A percentile compares a stretch with the other conserved stretches of the same genome.
phyloP scores from a whole-genome alignment of 2,888 invertebrate genomes.

The Hecatera dysodea region DNA sequence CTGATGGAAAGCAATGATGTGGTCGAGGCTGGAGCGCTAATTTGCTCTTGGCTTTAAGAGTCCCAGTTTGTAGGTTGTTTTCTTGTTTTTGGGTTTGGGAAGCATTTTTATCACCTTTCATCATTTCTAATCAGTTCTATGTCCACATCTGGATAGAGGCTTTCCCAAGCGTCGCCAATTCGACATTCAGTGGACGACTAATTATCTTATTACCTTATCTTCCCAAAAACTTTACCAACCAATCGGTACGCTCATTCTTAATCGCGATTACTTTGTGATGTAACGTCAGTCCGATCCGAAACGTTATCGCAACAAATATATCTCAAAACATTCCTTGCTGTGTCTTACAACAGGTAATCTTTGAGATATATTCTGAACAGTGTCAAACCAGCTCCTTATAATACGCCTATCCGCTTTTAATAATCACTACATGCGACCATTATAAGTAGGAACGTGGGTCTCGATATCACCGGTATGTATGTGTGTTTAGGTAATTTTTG shows the following conservation, averaged over 20 bases:
- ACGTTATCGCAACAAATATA: constrained; percentile 51
- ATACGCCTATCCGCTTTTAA: constrained; percentile 77
- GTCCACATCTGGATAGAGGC: background rate
- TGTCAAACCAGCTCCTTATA: constrained; percentile 64
- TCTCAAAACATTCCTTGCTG: constrained; percentile 40
- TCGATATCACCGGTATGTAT: constrained; percentile 2
- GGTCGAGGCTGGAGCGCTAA: too few relatives aligned
- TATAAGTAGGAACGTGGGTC: constrained; percentile 29
- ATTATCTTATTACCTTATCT: background rate
- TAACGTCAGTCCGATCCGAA: constrained; percentile 27
- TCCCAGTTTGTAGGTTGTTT: too few relatives aligned
- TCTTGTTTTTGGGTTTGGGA: too few relatives aligned
- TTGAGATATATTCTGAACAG: constrained; percentile 54
- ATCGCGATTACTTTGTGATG: constrained; percentile 29
- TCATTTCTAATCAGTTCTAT: too few relatives aligned
- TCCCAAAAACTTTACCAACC: background rate
- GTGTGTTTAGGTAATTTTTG: constrained; percentile 10
- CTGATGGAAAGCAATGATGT: too few relatives aligned
- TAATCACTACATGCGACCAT: constrained; percentile 60
- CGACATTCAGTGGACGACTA: background rate
- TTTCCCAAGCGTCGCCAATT: background rate
- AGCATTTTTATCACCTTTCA: too few relatives aligned
- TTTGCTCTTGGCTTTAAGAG: too few relatives aligned
- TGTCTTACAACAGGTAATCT: constrained; percentile 56
- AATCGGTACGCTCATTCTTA: background rate